A percentile compares a stretch with the other conserved stretches of the same genome.
Conservation (phyloP, 2,888 invertebrate species). For the Oxyscelio sp. region DNA sequence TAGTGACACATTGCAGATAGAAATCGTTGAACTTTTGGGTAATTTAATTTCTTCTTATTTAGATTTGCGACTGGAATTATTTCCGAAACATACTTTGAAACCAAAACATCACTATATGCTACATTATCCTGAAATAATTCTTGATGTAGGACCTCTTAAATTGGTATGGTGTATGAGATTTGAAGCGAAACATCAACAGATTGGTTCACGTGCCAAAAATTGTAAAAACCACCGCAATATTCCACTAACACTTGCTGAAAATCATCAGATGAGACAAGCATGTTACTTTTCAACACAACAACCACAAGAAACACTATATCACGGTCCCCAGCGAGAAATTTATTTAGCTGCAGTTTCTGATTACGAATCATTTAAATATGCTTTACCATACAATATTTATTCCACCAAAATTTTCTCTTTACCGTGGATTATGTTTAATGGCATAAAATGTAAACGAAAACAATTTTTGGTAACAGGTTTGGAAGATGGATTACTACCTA, state of each 20-base stretch:
- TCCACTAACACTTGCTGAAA: slow-evolving; percentile 30
- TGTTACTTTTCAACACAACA: neutral
- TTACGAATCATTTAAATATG: neutral
- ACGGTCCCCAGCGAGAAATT: neutral
- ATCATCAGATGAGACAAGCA: neutral
- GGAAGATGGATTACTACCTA: neutral
- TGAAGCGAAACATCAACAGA: slow-evolving; percentile 58
- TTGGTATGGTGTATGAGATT: slow-evolving; percentile 59
- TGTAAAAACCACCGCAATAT: slow-evolving; percentile 44
- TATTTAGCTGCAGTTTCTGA: neutral
- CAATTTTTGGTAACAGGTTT: neutral
- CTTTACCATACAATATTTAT: neutral
- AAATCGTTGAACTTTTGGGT: slow-evolving; percentile 19
- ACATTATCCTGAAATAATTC: no score
- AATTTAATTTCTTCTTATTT: slow-evolving; percentile 45
- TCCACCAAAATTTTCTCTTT: neutral
- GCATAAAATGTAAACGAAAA: neutral
- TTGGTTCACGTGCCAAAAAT: slow-evolving; percentile 35
- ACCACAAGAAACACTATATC: neutral
- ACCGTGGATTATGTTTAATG: neutral
- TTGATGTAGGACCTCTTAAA: slow-evolving; percentile 48
- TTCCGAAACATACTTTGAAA: no score
- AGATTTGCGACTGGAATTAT: no score
- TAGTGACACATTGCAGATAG: slow-evolving; percentile 36
- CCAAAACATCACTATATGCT: no score